These are phyloP conservation scores for Cygnus buccinator DNA, from an alignment of 2,113 vertebrate genomes.

Conservation along the genomic window DNA sequence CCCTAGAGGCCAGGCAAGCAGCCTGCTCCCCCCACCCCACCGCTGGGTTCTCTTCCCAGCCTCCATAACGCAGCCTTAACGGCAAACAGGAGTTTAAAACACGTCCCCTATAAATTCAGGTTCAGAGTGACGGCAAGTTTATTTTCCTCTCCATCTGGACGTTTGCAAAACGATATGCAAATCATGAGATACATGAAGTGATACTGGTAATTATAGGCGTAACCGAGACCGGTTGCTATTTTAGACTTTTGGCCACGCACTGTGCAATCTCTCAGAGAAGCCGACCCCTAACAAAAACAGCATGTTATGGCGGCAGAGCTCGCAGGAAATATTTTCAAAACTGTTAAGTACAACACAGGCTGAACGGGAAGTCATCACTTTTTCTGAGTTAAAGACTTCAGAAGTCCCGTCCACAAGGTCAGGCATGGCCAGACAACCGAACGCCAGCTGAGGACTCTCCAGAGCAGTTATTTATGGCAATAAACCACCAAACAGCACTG, in stretches of 20 bases:
- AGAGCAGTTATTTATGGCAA: not conserved
- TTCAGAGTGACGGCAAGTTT: not conserved
- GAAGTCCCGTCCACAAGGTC: not conserved
- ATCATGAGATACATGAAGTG: not conserved
- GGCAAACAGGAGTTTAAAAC: not conserved
- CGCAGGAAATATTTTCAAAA: not conserved
- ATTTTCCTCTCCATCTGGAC: not conserved
- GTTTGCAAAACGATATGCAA: not conserved
- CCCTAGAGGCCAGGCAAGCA: accelerated
- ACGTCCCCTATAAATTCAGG: not conserved
- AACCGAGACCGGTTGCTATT: not conserved
- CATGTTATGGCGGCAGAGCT: not conserved
- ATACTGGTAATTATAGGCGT: not conserved
- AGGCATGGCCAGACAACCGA: not conserved
- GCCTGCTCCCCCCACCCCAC: accelerated
- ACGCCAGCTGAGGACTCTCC: not conserved
- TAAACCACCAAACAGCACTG: not conserved
- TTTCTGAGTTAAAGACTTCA: accelerated
- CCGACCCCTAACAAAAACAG: not conserved
- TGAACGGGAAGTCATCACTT: accelerated
- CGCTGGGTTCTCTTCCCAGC: accelerated
- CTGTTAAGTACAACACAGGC: not conserved
- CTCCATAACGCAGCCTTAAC: accelerated
- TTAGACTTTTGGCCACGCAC: not conserved
- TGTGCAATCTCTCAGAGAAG: not conserved